These are phyloP conservation scores for Meloe dianella DNA, from an alignment of 2,888 invertebrate genomes.

Conservation along the genomic window DNA sequence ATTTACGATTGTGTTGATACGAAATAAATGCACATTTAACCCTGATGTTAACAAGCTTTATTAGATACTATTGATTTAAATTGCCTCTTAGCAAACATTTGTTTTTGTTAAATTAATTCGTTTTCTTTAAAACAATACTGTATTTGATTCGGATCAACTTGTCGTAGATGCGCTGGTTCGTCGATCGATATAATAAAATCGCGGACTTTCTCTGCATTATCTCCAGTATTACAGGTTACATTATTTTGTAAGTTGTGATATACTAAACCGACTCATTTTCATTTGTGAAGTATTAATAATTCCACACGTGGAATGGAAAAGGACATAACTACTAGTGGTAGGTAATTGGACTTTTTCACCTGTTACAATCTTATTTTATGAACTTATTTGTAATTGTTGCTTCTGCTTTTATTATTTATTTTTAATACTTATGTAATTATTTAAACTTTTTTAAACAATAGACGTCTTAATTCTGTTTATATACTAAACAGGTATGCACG, in stretches of 20 bases:
- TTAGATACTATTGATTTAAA: slow-evolving; percentile 14
- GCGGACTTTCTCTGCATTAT: background rate
- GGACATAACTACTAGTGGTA: no score
- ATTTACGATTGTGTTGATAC: no score
- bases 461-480: background rate
- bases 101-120: background rate
- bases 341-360: no score
- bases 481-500: background rate
- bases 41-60: background rate
- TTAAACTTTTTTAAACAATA: background rate
- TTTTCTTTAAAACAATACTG: no score
- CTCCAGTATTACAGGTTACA: background rate
- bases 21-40: no score
- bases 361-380: no score
- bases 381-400: no score
- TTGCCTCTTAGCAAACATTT: background rate
- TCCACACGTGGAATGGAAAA: no score
- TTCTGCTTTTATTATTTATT: no score
- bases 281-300: no score
- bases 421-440: background rate
- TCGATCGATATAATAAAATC: background rate
- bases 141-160: slow-evolving; percentile 11
- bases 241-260: no score
- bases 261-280: no score
- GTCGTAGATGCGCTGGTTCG: background rate